Percentiles rank a stretch among this genome's conserved stretches.
These are phyloP conservation scores for Euplexia lucipara DNA, from an alignment of 2,888 invertebrate species.

Conservation along the genomic window DNA sequence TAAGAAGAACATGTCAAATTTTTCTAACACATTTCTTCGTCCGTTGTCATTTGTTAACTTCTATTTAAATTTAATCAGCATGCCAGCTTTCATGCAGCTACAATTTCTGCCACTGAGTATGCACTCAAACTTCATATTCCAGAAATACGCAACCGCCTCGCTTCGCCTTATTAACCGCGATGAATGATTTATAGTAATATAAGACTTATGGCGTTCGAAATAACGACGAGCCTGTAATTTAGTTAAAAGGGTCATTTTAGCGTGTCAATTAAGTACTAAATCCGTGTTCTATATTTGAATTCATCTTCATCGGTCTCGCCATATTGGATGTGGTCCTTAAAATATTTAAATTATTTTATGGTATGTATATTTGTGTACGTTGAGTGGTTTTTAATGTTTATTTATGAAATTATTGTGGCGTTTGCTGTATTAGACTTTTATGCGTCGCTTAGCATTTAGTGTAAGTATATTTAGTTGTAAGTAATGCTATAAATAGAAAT, in stretches of 20 bases:
- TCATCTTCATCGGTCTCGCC: constrained; percentile 23
- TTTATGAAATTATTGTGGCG: constrained; percentile 17
- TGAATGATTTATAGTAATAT: constrained; percentile 78
- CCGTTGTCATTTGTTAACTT: too few species aligned
- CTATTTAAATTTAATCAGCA: too few species aligned
- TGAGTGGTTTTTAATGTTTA: constrained; percentile 33
- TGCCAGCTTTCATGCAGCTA: not conserved
- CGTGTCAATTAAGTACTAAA: constrained; percentile 65
- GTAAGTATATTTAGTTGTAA: not conserved
- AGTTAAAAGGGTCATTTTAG: constrained; percentile 66
- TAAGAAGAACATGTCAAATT: too few species aligned
- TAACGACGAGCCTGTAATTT: constrained; percentile 64
- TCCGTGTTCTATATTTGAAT: constrained; percentile 47
- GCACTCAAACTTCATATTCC: constrained; percentile 15
- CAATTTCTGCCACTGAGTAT: constrained; percentile 12
- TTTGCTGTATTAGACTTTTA: not conserved
- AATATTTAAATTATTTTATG: constrained; percentile 35
- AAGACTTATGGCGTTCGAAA: constrained; percentile 72
- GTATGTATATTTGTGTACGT: constrained; percentile 22
- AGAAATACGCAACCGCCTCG: constrained; percentile 63
- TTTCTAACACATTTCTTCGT: too few species aligned
- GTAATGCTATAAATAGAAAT: not conserved
- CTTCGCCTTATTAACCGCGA: constrained; percentile 71
- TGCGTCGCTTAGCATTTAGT: not conserved
- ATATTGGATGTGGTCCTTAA: constrained; percentile 41